Base-by-base conservation (phyloP, 2,888 invertebrate genomes). In the Apotomis capreana region DNA sequence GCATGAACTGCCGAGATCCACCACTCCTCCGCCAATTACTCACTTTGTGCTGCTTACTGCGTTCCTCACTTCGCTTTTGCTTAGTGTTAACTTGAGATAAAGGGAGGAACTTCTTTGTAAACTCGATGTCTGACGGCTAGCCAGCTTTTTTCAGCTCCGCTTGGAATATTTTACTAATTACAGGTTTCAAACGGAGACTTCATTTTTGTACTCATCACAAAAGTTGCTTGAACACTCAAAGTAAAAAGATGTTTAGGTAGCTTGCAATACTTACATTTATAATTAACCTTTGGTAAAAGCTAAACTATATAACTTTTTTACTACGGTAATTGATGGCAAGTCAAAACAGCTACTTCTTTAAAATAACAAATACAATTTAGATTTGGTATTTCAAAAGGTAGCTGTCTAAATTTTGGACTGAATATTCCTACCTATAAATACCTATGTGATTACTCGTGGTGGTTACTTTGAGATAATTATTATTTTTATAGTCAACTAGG, bases 11-110 rank as follows among this genome's bases (percentile, higher is more conserved):
- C 77, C 77, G 79, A 77, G 77, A 80, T 83, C 80, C 79, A 78
- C 79, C 78, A 79, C 77, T 80, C 78, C 80, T 78, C 78, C 83
- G 82, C 84, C 85, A 86, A 87, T 87, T 88, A 87, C 81, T 75
- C 76, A 74, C 77, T 79, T 76, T 78, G 74, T 76, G 74, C 75
- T 79, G 74, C 73, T 78, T 78, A 77, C 80, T 78, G 76, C 75
- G 74, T 78, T 78, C 77, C 76, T 79, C 74, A 74, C 75, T 75
- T 70, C 73, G 76, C 78, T 76, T 81, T 82, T 77, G 68, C 78
- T 76, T 73, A 68, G 77, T 72, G 76, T 77, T 78, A 80, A 71
- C 71, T 71, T 61, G 57, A 76, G 76, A 81, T 77, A 77, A 78
- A 78, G 75, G 79, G 13, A 62, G 58, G 62, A 80, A 81, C 77